Base-by-base conservation (phyloP, 2,113 vertebrate genomes). In the Chamaea fasciata region DNA sequence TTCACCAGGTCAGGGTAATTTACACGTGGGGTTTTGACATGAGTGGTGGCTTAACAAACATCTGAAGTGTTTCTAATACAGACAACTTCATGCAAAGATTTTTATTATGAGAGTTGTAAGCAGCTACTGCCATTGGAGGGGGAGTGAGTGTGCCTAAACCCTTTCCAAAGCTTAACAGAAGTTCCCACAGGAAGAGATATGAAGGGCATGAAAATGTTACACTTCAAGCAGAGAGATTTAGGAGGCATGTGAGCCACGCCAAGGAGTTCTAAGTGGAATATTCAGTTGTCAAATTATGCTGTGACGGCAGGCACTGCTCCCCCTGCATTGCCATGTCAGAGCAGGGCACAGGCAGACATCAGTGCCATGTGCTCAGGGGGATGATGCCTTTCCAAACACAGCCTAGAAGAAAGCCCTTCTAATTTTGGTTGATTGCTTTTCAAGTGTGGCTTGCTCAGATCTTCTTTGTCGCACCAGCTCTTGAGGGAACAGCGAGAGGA, bases 201-300 rank as follows among this genome's bases (percentile, higher is more conserved):
- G 87, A 94, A 70, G 52, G 71, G 85, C 87, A 94, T 5, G 24
- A 78, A 81, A 90, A 92, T 37, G 81, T 77, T 90, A 67, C 87
- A 59, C 71, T 90, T 78, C 55, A 80, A 63, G 88, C 68, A 52
- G 60, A 50, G 91, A 92, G 90, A 80, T 93, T 95, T 83, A 86
- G 71, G 59, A 92, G 68, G 79, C 64, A 44, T 20, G 46, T 39
- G 92, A 94, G 52, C 71, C 91, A 28, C 2, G 1, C 37, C 3
- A 18, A 69, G 59, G 91, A 90, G 84, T 26, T 70, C 82, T 35
- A 30, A 80, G 89, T 0, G 47, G 87, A 95, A 70, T 80, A 80
- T 89, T 67, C 68, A 33, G 53, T 41, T 83, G 78, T 93, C 92
- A 78, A 63, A 89, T 63, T 47, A 11, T 0, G 42, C 71, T 26